Percentiles rank a stretch among this genome's conserved stretches.
Evolutionary conservation across 1,140 invertebrate species (phyloP).

Genomic region (Ectropis grisescens): DNA sequence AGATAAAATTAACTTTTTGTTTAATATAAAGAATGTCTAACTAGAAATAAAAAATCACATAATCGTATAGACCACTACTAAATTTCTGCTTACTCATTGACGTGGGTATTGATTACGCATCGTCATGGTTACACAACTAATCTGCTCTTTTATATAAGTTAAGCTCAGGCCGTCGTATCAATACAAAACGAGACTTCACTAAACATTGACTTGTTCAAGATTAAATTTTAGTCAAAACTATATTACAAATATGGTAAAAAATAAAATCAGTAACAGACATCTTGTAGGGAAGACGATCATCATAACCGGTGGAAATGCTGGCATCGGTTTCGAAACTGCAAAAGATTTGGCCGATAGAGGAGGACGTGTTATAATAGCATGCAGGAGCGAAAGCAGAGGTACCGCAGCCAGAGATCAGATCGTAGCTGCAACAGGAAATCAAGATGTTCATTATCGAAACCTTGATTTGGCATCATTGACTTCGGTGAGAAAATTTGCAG

Average conservation of each 20-base stretch:
- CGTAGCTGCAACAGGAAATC: slow-evolving; percentile 55
- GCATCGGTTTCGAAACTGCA: slow-evolving; percentile 90
- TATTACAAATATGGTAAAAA: not conserved
- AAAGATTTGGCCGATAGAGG: slow-evolving; percentile 79
- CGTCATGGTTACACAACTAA: too few relatives aligned
- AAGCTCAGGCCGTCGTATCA: too few relatives aligned
- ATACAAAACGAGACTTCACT: too few relatives aligned
- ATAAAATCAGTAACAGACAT: slow-evolving; percentile 34
- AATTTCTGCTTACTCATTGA: too few relatives aligned
- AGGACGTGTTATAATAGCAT: slow-evolving; percentile 87
- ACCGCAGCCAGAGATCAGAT: slow-evolving; percentile 57
- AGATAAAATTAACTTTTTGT: too few relatives aligned
- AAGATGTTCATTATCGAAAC: slow-evolving; percentile 56
- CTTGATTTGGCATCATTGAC: slow-evolving; percentile 84
- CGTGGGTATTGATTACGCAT: too few relatives aligned
- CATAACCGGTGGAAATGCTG: slow-evolving; percentile 86
- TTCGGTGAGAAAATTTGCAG: slow-evolving; percentile 81
- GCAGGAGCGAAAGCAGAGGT: slow-evolving; percentile 75
- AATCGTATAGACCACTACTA: too few relatives aligned
- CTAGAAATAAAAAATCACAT: too few relatives aligned
- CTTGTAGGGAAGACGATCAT: slow-evolving; percentile 79
- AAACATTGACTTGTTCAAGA: too few relatives aligned
- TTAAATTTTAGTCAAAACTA: too few relatives aligned
- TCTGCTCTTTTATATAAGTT: too few relatives aligned
- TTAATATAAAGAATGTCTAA: too few relatives aligned